phyloP scores from a whole-genome alignment of 2,888 invertebrate species.

The Phyllotreta cruciferae region DNA sequence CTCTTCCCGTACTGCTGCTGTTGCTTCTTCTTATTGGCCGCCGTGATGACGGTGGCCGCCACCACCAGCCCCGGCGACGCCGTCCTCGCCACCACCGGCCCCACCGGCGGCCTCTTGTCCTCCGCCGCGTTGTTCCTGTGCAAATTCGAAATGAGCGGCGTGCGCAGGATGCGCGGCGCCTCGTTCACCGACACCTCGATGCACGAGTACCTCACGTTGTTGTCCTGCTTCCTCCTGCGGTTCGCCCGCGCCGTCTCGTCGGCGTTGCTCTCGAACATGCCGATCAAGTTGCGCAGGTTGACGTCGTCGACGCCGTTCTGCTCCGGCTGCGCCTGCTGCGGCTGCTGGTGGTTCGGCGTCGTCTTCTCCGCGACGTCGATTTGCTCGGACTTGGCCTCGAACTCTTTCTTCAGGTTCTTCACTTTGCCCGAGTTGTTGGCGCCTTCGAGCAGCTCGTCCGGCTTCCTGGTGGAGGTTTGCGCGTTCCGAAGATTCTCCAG shows the following conservation, averaged over 20 bases:
- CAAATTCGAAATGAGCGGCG: slow-evolving; percentile 50
- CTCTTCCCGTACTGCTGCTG: slow-evolving; percentile 91
- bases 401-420: slow-evolving; percentile 85
- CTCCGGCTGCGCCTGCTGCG: slow-evolving; percentile 14
- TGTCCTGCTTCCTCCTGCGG: slow-evolving; percentile 44
- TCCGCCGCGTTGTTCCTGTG: slow-evolving; percentile 45
- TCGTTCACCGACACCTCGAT: slow-evolving; percentile 52
- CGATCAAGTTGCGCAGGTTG: slow-evolving; percentile 78
- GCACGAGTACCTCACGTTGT: slow-evolving; percentile 53
- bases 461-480: slow-evolving; percentile 52
- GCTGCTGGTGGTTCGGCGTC: too few relatives aligned
- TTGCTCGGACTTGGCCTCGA: slow-evolving; percentile 76
- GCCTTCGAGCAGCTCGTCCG: slow-evolving; percentile 54
- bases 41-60: slow-evolving; percentile 73
- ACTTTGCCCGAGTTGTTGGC: slow-evolving; percentile 71
- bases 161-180: slow-evolving; percentile 45
- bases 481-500: slow-evolving; percentile 61
- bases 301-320: slow-evolving; percentile 63
- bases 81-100: slow-evolving; percentile 56
- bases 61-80: slow-evolving; percentile 63
- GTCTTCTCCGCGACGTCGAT: slow-evolving; percentile 36
- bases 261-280: slow-evolving; percentile 71
- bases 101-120: slow-evolving; percentile 58
- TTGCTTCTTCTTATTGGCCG: slow-evolving; percentile 68
- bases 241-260: slow-evolving; percentile 49